These are phyloP conservation scores for Aleiodes alternator DNA, from an alignment of 2,888 invertebrate species.

Conservation along the genomic window DNA sequence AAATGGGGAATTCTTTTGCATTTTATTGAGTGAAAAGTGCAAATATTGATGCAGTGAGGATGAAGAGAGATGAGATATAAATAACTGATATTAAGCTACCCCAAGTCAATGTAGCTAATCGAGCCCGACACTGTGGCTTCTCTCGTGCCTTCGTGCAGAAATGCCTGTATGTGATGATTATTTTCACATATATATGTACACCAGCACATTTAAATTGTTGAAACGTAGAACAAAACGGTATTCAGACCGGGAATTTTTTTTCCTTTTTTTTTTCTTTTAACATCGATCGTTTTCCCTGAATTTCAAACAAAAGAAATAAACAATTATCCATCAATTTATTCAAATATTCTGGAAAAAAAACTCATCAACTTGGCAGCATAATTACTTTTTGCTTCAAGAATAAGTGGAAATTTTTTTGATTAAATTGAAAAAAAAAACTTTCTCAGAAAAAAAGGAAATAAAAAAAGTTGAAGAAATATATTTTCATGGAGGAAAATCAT, in stretches of 20 bases:
- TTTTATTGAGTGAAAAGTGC: constrained; percentile 1
- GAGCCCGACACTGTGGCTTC: constrained; percentile 25
- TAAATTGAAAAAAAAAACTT: constrained; percentile 1
- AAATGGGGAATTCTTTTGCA: neutral
- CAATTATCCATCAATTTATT: neutral
- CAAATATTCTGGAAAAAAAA: too few species aligned
- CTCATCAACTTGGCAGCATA: neutral
- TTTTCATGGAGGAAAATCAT: constrained; percentile 25
- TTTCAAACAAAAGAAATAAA: constrained; percentile 24
- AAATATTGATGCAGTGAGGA: neutral
- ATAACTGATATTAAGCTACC: constrained; percentile 51
- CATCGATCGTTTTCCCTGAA: constrained; percentile 43
- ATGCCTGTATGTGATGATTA: constrained; percentile 29
- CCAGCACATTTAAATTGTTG: neutral
- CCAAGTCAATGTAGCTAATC: constrained; percentile 39
- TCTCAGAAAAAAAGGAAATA: constrained; percentile 21
- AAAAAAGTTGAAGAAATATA: constrained; percentile 20
- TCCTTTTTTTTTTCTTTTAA: neutral
- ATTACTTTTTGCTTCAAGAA: constrained; percentile 5
- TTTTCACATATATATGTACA: constrained; percentile 9
- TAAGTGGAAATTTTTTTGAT: neutral
- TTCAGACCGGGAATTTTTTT: constrained; percentile 48
- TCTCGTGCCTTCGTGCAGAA: constrained; percentile 40
- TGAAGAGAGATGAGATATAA: constrained; percentile 13
- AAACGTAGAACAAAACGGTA: constrained; percentile 44